Conservation (phyloP, 1,140 invertebrate species). For the Centruroides sculpturatus region DNA sequence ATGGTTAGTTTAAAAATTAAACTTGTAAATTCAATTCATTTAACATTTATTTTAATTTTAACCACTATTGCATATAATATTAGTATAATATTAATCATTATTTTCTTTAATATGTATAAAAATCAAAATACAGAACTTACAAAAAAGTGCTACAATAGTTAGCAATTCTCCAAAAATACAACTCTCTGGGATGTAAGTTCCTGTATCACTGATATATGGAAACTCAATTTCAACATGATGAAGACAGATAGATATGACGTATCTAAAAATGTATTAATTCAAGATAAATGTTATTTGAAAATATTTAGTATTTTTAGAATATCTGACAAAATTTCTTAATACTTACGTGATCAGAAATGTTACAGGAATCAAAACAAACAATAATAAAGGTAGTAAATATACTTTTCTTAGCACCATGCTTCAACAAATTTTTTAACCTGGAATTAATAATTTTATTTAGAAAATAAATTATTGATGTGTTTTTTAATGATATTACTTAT, state of each 20-base stretch:
- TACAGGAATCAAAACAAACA: constrained; percentile 40
- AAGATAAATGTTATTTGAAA: too few species aligned
- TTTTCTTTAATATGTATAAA: too few species aligned
- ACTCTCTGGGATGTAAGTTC: constrained; percentile 55
- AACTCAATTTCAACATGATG: constrained; percentile 53
- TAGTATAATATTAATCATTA: too few species aligned
- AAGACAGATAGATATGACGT: constrained; percentile 43
- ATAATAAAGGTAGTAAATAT: constrained; percentile 38
- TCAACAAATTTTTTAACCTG: too few species aligned
- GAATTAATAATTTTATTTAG: too few species aligned
- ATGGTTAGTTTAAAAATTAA: too few species aligned
- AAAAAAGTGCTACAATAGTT: constrained; percentile 48
- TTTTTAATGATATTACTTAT: too few species aligned
- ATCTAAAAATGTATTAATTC: constrained; percentile 33
- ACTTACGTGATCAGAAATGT: constrained; percentile 45
- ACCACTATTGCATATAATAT: too few species aligned
- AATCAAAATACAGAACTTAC: constrained; percentile 36
- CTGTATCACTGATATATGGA: constrained; percentile 64
- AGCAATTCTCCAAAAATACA: constrained; percentile 61
- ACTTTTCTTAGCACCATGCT: constrained; percentile 24
- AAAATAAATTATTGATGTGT: too few species aligned
- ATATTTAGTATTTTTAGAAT: too few species aligned
- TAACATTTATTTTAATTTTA: too few species aligned
- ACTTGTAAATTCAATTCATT: too few species aligned
- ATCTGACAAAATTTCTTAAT: background rate